Conservation (phyloP, 1,140 invertebrate genomes). For the Cyphomyrmex costatus region DNA sequence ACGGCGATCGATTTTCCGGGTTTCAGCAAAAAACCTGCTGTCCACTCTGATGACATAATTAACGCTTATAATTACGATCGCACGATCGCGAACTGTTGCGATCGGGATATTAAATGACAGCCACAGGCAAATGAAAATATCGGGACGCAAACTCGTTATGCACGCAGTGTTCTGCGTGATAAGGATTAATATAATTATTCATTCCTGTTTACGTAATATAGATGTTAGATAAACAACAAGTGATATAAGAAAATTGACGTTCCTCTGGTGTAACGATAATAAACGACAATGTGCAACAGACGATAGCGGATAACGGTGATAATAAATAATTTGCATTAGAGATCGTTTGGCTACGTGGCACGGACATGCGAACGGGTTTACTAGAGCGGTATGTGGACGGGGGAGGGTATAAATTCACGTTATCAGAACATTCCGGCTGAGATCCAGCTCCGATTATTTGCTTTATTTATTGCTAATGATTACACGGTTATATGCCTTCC, state of each 20-base stretch:
- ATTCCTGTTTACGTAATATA: neutral
- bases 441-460: slow-evolving; percentile 16
- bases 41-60: neutral
- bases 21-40: slow-evolving; percentile 41
- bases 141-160: neutral
- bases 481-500: slow-evolving; percentile 9
- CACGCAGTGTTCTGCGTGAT: neutral
- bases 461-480: slow-evolving; percentile 38
- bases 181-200: slow-evolving; percentile 10
- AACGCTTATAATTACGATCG: neutral
- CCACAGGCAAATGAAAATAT: neutral
- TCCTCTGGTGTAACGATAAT: slow-evolving; percentile 20
- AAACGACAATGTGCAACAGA: neutral
- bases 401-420: neutral
- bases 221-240: neutral
- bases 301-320: neutral
- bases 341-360: neutral
- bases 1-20: slow-evolving; percentile 25
- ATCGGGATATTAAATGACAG: neutral
- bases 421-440: slow-evolving; percentile 2
- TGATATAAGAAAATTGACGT: neutral
- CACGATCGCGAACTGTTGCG: neutral
- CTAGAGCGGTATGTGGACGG: neutral
- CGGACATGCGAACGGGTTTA: neutral
- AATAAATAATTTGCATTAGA: slow-evolving; percentile 4